A percentile compares a stretch with the other conserved stretches of the same genome.
Conservation (phyloP, 2,888 invertebrate species). For the Dryadula phaetusa region DNA sequence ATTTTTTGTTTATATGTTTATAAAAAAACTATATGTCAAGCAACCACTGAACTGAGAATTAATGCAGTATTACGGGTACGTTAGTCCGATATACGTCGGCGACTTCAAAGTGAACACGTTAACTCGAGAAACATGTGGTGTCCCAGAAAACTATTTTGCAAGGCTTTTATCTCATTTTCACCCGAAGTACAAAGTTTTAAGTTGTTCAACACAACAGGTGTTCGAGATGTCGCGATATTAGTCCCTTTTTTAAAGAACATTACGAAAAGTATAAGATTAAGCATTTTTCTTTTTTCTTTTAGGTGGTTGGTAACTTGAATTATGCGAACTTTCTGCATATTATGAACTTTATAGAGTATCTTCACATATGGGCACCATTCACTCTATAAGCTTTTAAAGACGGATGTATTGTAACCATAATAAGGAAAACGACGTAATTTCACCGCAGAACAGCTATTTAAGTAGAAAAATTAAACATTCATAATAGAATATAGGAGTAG, state of each 20-base stretch:
- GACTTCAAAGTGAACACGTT: conserved; percentile 65
- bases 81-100: conserved; percentile 51
- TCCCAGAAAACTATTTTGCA: conserved; percentile 79
- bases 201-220: conserved; percentile 80
- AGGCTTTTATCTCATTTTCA: conserved; percentile 81
- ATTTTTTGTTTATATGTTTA: too few relatives aligned
- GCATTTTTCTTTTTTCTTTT: conserved; percentile 46
- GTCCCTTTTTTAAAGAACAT: conserved; percentile 58
- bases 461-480: conserved; percentile 6
- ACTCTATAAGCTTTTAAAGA: conserved; percentile 9
- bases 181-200: conserved; percentile 80
- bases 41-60: background rate
- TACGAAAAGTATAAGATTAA: conserved; percentile 54
- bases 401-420: background rate
- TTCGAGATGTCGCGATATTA: conserved; percentile 69
- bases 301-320: conserved; percentile 25
- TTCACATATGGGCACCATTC: conserved; percentile 11
- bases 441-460: background rate
- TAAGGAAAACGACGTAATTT: background rate
- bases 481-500: conserved; percentile 19
- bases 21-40: background rate
- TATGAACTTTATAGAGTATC: conserved; percentile 25
- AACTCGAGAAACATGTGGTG: conserved; percentile 77
- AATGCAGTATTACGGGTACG: background rate
- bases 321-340: conserved; percentile 30